Evolutionary conservation across 2,113 vertebrate genomes (phyloP).

Genomic region (Microcebus lehilahytsara): DNA sequence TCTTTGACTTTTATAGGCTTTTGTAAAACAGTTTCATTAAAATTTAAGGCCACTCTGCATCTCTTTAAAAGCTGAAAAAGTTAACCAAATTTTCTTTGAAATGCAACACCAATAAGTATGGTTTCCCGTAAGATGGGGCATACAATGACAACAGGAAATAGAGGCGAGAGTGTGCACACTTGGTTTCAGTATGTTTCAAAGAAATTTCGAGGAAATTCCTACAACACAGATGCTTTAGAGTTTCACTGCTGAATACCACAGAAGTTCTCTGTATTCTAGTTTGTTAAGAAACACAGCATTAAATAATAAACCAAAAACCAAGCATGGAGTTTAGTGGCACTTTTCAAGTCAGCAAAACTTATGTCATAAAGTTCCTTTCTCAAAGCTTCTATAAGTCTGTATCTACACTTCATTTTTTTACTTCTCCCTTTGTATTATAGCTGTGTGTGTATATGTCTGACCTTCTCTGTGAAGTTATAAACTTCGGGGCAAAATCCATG

Average conservation of each 20-base stretch:
- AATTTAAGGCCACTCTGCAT: not conserved
- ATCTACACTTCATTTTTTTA: no score
- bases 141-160: conserved; percentile 59
- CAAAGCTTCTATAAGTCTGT: not conserved
- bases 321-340: not conserved
- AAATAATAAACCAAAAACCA: not conserved
- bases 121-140: conserved; percentile 63
- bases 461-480: not conserved
- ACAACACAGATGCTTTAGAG: not conserved
- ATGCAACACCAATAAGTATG: not conserved
- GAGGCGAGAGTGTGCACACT: conserved; percentile 2
- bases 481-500: not conserved
- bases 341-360: not conserved
- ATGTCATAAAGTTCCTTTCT: not conserved
- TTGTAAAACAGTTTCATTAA: not conserved
- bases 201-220: conserved; percentile 76
- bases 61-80: conserved; percentile 29
- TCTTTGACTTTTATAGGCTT: not conserved
- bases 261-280: not conserved
- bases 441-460: no score
- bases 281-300: not conserved
- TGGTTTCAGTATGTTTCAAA: conserved; percentile 59
- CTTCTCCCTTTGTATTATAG: not conserved
- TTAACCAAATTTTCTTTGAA: conserved; percentile 65
- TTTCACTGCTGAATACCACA: not conserved